Evolutionary conservation across 2,113 vertebrate species (phyloP).

Genomic region (Sciurus niger): DNA sequence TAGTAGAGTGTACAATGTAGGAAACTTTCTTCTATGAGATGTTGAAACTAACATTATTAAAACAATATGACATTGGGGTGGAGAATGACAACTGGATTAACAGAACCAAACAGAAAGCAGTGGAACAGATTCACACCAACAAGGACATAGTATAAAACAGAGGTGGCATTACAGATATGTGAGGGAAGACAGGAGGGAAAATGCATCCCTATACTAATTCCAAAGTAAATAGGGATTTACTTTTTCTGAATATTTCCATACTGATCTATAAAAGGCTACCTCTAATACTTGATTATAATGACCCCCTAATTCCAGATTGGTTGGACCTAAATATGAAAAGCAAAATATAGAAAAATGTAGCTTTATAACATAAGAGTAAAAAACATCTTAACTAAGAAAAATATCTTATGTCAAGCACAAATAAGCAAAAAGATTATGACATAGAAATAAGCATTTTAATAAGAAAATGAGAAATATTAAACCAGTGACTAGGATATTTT

Average conservation of each 20-base stretch:
- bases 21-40: neutral
- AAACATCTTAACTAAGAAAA: neutral
- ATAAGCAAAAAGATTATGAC: neutral
- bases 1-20: neutral
- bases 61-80: neutral
- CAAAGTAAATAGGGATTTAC: neutral
- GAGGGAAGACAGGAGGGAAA: neutral
- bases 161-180: neutral
- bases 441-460: neutral
- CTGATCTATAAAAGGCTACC: neutral
- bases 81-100: neutral
- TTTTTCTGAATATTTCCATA: neutral
- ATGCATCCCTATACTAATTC: neutral
- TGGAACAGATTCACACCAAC: neutral
- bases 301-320: neutral
- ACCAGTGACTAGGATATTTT: neutral
- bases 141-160: neutral
- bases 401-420: neutral
- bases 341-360: neutral
- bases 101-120: neutral
- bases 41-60: neutral
- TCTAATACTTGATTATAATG: neutral
- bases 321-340: neutral
- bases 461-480: slow-evolving; percentile 9
- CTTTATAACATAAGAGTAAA: neutral